Conservation (phyloP, 2,113 vertebrate species). For the Phyllostomus discolor region DNA sequence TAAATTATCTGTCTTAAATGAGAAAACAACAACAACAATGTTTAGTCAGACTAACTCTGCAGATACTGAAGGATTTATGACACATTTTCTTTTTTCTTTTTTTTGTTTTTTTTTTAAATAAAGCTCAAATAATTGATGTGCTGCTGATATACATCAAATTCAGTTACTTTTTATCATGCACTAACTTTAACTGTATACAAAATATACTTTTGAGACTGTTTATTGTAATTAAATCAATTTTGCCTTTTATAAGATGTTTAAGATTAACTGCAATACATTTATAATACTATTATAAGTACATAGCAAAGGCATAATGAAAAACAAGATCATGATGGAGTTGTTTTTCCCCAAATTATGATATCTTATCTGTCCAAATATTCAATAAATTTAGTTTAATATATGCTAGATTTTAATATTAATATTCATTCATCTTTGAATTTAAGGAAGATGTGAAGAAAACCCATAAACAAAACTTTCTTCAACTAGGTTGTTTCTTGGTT, state of each 20-base stretch:
- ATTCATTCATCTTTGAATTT: not conserved
- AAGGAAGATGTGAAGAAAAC: not conserved
- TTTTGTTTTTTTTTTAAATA: not conserved
- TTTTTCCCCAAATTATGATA: not conserved
- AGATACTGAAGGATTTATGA: not conserved
- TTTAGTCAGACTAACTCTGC: slow-evolving; percentile 10
- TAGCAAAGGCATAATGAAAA: not conserved
- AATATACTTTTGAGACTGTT: not conserved
- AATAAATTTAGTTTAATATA: not conserved
- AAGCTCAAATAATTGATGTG: not conserved
- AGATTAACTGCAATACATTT: not conserved
- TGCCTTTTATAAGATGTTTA: not conserved
- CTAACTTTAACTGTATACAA: not conserved
- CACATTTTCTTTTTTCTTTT: not conserved
- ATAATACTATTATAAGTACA: not conserved
- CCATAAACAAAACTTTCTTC: not conserved
- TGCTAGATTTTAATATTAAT: not conserved
- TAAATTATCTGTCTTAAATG: slow-evolving; percentile 8
- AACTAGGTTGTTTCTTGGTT: not conserved
- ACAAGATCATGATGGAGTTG: not conserved
- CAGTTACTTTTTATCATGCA: not conserved
- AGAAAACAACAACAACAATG: not conserved
- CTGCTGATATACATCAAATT: not conserved
- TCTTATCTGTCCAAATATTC: not conserved
- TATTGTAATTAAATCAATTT: not conserved